Base-by-base conservation (phyloP, 2,113 vertebrate species). In the Seriola aureovittata region DNA sequence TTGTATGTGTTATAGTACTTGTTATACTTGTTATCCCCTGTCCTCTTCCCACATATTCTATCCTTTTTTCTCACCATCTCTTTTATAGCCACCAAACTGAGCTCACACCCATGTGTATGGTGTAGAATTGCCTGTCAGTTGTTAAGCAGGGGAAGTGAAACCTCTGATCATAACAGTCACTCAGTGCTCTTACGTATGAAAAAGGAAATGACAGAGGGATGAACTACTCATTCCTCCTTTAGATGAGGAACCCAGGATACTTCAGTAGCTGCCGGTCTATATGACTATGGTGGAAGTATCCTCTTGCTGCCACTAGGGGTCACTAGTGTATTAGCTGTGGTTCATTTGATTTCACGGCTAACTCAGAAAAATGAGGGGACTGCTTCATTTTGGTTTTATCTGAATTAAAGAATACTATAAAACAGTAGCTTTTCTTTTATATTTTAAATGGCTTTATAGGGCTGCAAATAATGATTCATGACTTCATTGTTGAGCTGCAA, bases 301-400 rank as follows among this genome's bases (percentile, higher is more conserved):
- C 6, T 52, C 16, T 0, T 59, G 21, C 32, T 8, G 5, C 88
- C 93, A 85, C 88, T 82, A 91, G 93, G 90, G 82, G 92, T 25
- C 90, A 72, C 64, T 44, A 64, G 40, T 68, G 87, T 29, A 67
- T 78, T 4, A 72, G 17, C 11, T 64, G 21, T 62, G 14, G n/a
- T 76, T 78, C 1, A 46, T 32, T 16, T 58, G 25, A 0, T 25
- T 57, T 13, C n/a, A 36, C 6, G 3, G 29, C 29, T 29, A 42
- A 9, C 48, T 50, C 48, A 50, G 17, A 19, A 50, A 8, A 50
- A 19, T 19, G 13, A 4, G 5, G 44, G 13, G 4, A 52, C 46
- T 19, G 48, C 5, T 21, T 52, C 5, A 52, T 19, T 19, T 21
- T 52, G 54, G 8, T n/a, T 52, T 21, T 19, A 52, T 52, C 19